Evolutionary conservation across 2,797 vertebrate species (phyloP).

Genomic region (Phoeniculus purpureus): DNA sequence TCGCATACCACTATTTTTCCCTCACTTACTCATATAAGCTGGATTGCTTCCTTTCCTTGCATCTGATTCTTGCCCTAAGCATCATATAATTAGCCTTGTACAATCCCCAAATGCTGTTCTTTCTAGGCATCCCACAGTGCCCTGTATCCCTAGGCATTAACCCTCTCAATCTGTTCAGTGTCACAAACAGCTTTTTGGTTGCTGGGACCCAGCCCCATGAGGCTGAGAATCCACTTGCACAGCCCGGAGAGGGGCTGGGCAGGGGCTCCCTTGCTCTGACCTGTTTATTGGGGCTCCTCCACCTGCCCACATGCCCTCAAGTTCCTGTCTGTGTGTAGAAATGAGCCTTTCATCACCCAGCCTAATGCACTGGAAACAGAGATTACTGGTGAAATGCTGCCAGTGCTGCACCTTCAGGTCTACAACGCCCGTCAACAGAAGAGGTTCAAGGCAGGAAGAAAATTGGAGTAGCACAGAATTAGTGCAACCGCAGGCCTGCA

Average conservation of each 20-base stretch:
- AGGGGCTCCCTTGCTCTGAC: background rate
- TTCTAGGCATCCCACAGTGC: background rate
- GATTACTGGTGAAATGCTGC: background rate
- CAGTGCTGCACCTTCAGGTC: background rate
- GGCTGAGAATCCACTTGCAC: background rate
- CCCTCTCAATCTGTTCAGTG: background rate
- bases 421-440: background rate
- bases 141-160: background rate
- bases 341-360: background rate
- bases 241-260: background rate
- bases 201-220: background rate
- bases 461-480: background rate
- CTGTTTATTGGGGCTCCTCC: fast-evolving
- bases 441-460: background rate
- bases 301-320: background rate
- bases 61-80: background rate
- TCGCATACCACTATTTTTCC: background rate
- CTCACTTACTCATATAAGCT: background rate
- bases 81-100: background rate
- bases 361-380: background rate
- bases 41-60: background rate
- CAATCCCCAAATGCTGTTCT: background rate
- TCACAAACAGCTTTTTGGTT: background rate
- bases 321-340: background rate
- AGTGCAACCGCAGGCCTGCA: background rate